phyloP scores from a whole-genome alignment of 2,888 invertebrate genomes.

The Aquatica leii region DNA sequence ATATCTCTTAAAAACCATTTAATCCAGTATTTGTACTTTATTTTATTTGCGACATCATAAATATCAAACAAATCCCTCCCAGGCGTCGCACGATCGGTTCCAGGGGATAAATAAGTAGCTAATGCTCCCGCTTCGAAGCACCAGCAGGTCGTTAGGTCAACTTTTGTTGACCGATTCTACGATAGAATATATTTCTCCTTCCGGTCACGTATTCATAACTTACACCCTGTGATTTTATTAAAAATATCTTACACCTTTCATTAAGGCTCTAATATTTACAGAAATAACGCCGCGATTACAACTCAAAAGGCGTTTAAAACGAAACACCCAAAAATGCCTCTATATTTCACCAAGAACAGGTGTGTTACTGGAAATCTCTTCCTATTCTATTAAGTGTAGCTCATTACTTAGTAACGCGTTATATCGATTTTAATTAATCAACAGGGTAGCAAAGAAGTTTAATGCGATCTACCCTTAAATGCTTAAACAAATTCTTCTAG shows the following conservation, averaged over 20 bases:
- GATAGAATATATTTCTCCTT: conserved; percentile 32
- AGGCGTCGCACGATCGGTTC: conserved; percentile 43
- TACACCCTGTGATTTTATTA: conserved; percentile 1
- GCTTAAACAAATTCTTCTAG: too few relatives aligned
- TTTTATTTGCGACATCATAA: conserved; percentile 46
- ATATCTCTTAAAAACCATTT: conserved; percentile 39
- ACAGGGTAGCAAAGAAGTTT: too few relatives aligned
- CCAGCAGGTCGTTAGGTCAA: conserved; percentile 43
- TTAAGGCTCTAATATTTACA: too few relatives aligned
- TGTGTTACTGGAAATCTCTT: too few relatives aligned
- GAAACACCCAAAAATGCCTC: too few relatives aligned
- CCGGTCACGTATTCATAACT: conserved; percentile 22
- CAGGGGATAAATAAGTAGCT: conserved; percentile 47
- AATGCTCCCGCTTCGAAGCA: conserved; percentile 41
- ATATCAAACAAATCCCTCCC: conserved; percentile 42
- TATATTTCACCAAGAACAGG: too few relatives aligned
- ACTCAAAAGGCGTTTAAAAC: too few relatives aligned
- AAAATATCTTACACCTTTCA: neutral
- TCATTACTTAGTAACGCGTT: too few relatives aligned
- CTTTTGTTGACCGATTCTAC: conserved; percentile 38
- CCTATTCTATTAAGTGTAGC: too few relatives aligned
- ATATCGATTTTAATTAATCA: too few relatives aligned
- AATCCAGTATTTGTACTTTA: conserved; percentile 41
- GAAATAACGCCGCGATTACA: too few relatives aligned
- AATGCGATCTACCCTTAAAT: too few relatives aligned